These are phyloP conservation scores for Neogobius melanostomus DNA, from an alignment of 2,113 vertebrate genomes.

Conservation along the genomic window DNA sequence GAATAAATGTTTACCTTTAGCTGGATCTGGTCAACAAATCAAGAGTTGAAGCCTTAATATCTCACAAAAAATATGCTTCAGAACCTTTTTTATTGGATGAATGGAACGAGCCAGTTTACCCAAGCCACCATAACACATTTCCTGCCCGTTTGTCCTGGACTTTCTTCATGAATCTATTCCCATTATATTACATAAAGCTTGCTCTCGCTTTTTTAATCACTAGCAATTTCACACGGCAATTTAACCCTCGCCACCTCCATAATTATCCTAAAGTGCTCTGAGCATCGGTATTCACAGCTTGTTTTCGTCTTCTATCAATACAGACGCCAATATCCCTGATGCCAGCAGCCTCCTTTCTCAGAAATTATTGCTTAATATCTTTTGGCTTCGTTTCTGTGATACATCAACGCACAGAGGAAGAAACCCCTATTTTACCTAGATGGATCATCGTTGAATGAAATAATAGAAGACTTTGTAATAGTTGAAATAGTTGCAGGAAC, in stretches of 20 bases:
- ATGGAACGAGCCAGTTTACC: no score
- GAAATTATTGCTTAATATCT: conserved; percentile 19
- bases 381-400: conserved; percentile 1
- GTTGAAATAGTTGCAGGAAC: background rate
- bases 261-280: conserved; percentile 28
- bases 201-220: conserved; percentile 8
- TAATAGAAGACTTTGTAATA: background rate
- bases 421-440: background rate
- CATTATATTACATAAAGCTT: conserved; percentile 2
- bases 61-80: no score
- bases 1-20: no score
- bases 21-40: no score
- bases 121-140: background rate
- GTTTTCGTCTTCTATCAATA: conserved; percentile 26
- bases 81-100: no score
- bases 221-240: conserved; percentile 14
- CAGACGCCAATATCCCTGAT: conserved; percentile 4
- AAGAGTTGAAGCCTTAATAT: no score
- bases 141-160: background rate
- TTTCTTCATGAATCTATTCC: background rate
- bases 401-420: conserved; percentile 11
- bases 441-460: background rate
- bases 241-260: conserved; percentile 8
- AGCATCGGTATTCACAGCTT: conserved; percentile 14
- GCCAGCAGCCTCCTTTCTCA: conserved; percentile 11